Percentiles rank a stretch among this genome's conserved stretches.
Evolutionary conservation across 2,888 invertebrate genomes (phyloP).

Genomic region (Teleiodes luculella): DNA sequence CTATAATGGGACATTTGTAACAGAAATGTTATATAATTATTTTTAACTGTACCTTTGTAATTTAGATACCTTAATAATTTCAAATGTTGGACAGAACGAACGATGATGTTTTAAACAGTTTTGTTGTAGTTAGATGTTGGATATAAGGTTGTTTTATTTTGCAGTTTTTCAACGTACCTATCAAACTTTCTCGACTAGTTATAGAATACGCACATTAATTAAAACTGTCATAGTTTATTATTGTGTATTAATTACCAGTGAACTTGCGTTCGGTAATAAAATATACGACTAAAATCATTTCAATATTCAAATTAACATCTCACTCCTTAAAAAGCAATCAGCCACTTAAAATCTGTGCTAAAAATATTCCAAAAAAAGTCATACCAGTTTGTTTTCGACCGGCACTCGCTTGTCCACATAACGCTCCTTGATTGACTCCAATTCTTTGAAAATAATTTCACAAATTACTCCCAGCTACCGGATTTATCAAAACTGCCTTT

Average conservation of each 20-base stretch:
- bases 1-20: no score
- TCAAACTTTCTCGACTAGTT: no score
- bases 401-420: slow-evolving; percentile 23
- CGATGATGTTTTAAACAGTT: no score
- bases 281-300: background rate
- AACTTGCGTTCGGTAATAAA: background rate
- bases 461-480: slow-evolving; percentile 78
- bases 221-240: background rate
- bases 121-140: no score
- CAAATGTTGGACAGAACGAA: no score
- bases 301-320: slow-evolving; percentile 6
- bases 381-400: slow-evolving; percentile 5
- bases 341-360: slow-evolving; percentile 5
- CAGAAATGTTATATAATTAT: no score
- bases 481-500: slow-evolving; percentile 60
- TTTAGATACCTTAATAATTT: no score
- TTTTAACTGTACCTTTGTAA: no score
- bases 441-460: slow-evolving; percentile 79
- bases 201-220: no score
- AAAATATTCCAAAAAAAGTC: slow-evolving; percentile 21
- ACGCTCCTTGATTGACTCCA: slow-evolving; percentile 65
- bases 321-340: background rate
- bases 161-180: no score
- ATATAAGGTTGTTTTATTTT: no score
- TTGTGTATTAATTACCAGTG: background rate